These are phyloP conservation scores for Leistus spinibarbis DNA, from an alignment of 2,888 invertebrate species.

Conservation along the genomic window DNA sequence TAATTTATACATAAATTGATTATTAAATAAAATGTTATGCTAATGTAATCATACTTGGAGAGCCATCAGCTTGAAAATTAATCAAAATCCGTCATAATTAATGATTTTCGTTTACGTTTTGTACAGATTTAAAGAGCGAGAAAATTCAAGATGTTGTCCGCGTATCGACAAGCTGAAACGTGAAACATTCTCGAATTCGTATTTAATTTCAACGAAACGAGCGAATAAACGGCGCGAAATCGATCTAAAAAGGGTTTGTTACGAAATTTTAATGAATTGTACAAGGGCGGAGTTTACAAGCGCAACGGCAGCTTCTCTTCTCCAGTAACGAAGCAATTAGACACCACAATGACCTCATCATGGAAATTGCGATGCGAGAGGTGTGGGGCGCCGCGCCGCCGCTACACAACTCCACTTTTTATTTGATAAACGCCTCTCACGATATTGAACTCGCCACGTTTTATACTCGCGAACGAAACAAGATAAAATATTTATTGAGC, in stretches of 20 bases:
- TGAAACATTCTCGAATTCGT: neutral
- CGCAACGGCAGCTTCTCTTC: neutral
- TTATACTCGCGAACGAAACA: slow-evolving; percentile 7
- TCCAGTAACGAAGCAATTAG: slow-evolving; percentile 35
- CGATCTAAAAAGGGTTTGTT: slow-evolving; percentile 24
- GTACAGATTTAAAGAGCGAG: neutral
- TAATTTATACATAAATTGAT: neutral
- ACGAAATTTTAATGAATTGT: slow-evolving; percentile 34
- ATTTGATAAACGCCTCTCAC: slow-evolving; percentile 24
- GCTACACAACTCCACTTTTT: neutral
- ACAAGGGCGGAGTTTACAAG: slow-evolving; percentile 15
- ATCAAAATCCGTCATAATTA: neutral
- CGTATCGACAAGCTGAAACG: neutral
- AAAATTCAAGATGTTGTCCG: neutral
- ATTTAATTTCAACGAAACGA: neutral
- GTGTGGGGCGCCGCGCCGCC: neutral
- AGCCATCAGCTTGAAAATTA: neutral
- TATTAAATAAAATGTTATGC: neutral
- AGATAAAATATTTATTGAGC: slow-evolving; percentile 28
- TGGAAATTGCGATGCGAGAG: slow-evolving; percentile 33
- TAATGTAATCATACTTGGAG: neutral
- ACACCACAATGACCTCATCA: slow-evolving; percentile 38
- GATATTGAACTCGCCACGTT: slow-evolving; percentile 11
- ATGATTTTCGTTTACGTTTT: neutral
- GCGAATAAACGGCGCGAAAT: slow-evolving; percentile 7